phyloP scores from a whole-genome alignment of 92 coral and sea anemone species.

The Palythoa grandiflora region DNA sequence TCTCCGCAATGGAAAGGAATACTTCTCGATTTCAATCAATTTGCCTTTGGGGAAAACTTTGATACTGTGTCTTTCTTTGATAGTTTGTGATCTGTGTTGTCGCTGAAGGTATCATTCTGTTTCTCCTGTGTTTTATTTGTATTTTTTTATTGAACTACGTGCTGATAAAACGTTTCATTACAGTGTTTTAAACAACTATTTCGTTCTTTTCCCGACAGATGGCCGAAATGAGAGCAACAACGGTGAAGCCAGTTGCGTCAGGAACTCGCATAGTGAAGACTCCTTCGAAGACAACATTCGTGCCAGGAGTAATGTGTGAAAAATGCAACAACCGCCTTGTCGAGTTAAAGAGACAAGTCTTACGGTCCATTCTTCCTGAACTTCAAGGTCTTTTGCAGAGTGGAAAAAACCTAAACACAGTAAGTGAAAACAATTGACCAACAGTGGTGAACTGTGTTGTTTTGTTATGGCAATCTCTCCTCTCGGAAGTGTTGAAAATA shows the following conservation, averaged over 20 bases:
- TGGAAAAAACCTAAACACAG: slow-evolving; percentile 67
- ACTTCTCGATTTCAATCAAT: neutral
- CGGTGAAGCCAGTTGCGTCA: slow-evolving; percentile 23
- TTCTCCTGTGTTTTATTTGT: neutral
- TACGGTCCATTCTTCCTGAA: slow-evolving; percentile 92
- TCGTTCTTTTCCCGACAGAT: slow-evolving; percentile 61
- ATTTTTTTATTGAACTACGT: neutral
- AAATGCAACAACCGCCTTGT: slow-evolving; percentile 96
- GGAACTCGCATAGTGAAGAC: slow-evolving; percentile 36
- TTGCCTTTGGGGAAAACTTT: slow-evolving; percentile 40
- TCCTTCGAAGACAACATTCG: slow-evolving; percentile 29
- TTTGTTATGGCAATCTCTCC: neutral
- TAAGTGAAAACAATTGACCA: slow-evolving; percentile 13
- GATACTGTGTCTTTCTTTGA: slow-evolving; percentile 15
- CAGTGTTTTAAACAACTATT: neutral
- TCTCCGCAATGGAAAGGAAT: slow-evolving; percentile 19
- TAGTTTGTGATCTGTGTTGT: neutral
- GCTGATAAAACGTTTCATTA: slow-evolving; percentile 7
- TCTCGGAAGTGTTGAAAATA: slow-evolving; percentile 24
- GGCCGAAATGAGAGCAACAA: slow-evolving; percentile 81
- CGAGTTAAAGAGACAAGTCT: slow-evolving; percentile 90
- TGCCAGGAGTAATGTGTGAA: slow-evolving; percentile 95
- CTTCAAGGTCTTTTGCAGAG: slow-evolving; percentile 91
- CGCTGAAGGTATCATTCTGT: slow-evolving; percentile 4
- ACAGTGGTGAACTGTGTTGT: neutral